A percentile compares a stretch with the other conserved stretches of the same genome.
These are phyloP conservation scores for Hoplostethus mediterraneus DNA, from an alignment of 2,797 vertebrate species.

Conservation along the genomic window DNA sequence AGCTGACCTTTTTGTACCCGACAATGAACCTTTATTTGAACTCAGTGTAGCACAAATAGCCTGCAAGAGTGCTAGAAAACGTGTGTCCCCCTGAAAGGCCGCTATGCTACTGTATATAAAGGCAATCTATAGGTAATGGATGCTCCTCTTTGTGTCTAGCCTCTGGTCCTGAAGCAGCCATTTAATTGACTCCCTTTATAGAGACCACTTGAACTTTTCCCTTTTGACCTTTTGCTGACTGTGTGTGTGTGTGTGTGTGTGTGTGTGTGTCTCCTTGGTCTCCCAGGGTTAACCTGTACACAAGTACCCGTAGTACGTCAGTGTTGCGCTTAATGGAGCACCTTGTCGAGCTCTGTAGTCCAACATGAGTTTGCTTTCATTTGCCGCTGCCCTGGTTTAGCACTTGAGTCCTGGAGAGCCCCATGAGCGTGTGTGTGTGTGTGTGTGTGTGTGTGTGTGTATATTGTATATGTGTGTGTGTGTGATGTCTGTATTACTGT, in stretches of 20 bases:
- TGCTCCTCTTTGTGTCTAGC: conserved; percentile 39
- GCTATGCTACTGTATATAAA: conserved; percentile 46
- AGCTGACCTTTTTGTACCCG: conserved; percentile 26
- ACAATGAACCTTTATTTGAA: conserved; percentile 48
- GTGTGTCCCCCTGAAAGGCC: conserved; percentile 7
- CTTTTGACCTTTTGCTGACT: conserved; percentile 44
- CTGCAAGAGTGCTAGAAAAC: conserved; percentile 23
- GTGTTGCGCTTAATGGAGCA: conserved; percentile 45
- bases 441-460: background rate
- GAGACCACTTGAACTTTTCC: conserved; percentile 44
- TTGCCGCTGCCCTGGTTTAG: conserved; percentile 47
- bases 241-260: conserved; percentile 25
- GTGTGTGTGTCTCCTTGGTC: conserved; percentile 23
- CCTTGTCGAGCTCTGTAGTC: conserved; percentile 35
- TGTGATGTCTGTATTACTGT: background rate
- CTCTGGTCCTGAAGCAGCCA: conserved; percentile 11
- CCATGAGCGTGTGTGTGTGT: background rate
- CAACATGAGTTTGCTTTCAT: conserved; percentile 63
- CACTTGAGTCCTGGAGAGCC: conserved; percentile 15
- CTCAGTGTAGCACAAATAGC: background rate
- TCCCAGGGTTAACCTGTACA: conserved; percentile 48
- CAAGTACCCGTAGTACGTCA: conserved; percentile 21
- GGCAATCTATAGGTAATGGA: conserved; percentile 37
- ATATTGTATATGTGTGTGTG: background rate
- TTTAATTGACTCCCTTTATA: conserved; percentile 43